Evolutionary conservation across 2,888 invertebrate species (phyloP), one percentile per base, ranked within the genome.

Genomic region (Anoplius nigerrimus): DNA sequence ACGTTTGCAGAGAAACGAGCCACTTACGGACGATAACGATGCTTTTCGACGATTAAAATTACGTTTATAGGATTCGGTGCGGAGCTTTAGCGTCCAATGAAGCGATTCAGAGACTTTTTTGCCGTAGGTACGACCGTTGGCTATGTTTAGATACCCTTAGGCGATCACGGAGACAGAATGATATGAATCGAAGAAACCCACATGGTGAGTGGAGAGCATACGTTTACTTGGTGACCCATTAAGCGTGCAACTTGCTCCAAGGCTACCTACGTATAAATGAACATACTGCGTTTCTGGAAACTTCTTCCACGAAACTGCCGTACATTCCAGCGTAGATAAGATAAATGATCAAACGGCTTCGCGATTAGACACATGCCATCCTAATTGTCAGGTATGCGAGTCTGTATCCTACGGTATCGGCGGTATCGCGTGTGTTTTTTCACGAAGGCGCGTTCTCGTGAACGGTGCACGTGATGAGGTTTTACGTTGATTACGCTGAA

Each of bases 141-240:
- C 34, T 2, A 6, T 34, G 34, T 11, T 34, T 34, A 11, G 6
- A 6, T 34, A 34, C 55, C 34, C 34, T 16, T 34, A 55, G 3
- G n/a, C n/a, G 16, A 11, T 27, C 6, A 34, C 8, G 5, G 15
- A 16, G 34, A n/a, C 15, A 20, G 55, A 24, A 15, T 16, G 16
- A 20, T 34, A 21, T 34, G 0, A 51, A 22, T 42, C 46, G 21
- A 56, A 61, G 46, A 52, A 63, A 55, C 52, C 27, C 27, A 60
- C 56, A 15, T 60, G 56, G 48, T 42, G 59, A 58, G 56, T 54
- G 54, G 59, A 51, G 43, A 62, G 52, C 61, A 52, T 42, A 55
- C 52, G 53, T 61, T 66, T 52, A 55, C 59, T 66, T 57, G 45
- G 42, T 66, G 62, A 70, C 62, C 62, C 66, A 66, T 66, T 69